Conservation (phyloP, 1,140 invertebrate genomes). For the Trinorchestia longiramus region DNA sequence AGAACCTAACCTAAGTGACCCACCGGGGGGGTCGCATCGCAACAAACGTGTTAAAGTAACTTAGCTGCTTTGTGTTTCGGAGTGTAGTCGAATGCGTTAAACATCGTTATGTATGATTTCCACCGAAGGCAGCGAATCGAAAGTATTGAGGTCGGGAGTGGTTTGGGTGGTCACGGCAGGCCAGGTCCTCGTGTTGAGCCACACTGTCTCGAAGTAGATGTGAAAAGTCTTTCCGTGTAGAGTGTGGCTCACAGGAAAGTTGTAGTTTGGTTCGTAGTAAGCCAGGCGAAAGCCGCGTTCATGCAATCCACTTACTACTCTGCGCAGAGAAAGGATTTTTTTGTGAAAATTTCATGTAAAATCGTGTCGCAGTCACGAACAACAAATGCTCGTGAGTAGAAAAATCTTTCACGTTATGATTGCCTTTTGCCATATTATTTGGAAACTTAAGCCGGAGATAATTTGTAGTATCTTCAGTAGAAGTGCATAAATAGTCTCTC, state of each 20-base stretch:
- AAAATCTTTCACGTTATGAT: too few relatives aligned
- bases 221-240: constrained; percentile 56
- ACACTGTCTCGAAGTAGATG: constrained; percentile 59
- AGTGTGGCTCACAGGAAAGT: constrained; percentile 28
- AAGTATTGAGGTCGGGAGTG: constrained; percentile 4
- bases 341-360: neutral
- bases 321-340: neutral
- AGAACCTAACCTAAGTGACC: too few relatives aligned
- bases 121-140: constrained; percentile 16
- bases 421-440: too few relatives aligned
- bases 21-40: too few relatives aligned
- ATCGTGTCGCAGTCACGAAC: neutral
- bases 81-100: too few relatives aligned
- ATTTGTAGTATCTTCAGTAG: too few relatives aligned
- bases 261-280: constrained; percentile 61
- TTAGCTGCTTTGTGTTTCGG: too few relatives aligned
- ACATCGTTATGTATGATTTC: neutral
- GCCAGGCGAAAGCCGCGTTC: constrained; percentile 57
- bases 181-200: constrained; percentile 56
- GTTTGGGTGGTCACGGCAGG: neutral
- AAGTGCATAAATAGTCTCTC: too few relatives aligned
- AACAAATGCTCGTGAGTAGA: neutral
- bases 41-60: too few relatives aligned
- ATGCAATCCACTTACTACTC: constrained; percentile 52
- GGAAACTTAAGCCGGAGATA: too few relatives aligned